Evolutionary conservation across 2,797 vertebrate species (phyloP).

Genomic region (Thalassophryne amazonica): DNA sequence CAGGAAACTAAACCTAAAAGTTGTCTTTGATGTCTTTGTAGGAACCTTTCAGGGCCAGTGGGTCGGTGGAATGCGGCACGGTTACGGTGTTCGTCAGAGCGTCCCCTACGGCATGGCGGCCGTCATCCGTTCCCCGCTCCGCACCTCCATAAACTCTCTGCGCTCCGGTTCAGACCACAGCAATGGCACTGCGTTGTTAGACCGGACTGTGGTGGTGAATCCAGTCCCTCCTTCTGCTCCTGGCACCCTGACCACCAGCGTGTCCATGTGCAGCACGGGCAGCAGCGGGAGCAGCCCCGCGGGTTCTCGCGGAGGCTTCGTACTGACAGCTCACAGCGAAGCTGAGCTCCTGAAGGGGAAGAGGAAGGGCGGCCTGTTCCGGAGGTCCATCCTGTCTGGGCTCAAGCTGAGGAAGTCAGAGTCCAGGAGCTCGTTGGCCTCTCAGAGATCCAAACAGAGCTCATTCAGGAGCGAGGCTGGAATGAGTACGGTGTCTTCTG

Average conservation of each 20-base stretch:
- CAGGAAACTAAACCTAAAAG: no score
- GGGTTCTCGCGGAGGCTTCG: constrained; percentile 93
- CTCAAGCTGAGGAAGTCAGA: constrained; percentile 96
- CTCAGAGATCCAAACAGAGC: constrained; percentile 97
- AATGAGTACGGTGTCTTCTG: constrained; percentile 96
- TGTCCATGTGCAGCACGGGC: constrained; percentile 81
- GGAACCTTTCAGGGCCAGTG: constrained; percentile 98
- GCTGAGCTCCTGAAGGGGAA: constrained; percentile 92
- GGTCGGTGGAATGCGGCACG: constrained; percentile 96
- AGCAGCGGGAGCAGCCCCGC: constrained; percentile 86
- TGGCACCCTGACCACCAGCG: constrained; percentile 68
- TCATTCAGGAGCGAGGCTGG: constrained; percentile 97
- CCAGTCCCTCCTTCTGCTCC: constrained; percentile 52
- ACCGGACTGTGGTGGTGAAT: constrained; percentile 78
- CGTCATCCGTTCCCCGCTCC: constrained; percentile 95
- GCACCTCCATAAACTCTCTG: constrained; percentile 98
- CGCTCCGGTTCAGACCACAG: constrained; percentile 93
- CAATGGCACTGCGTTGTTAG: constrained; percentile 90
- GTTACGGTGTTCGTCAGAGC: constrained; percentile 95
- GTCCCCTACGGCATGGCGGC: constrained; percentile 98
- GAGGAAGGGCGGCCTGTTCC: constrained; percentile 93
- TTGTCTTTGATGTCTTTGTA: no score
- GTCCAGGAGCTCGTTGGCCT: constrained; percentile 96
- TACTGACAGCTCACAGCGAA: constrained; percentile 93
- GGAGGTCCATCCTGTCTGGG: constrained; percentile 92